Conservation (phyloP, 2,113 vertebrate genomes). For the Pitta sordida region DNA sequence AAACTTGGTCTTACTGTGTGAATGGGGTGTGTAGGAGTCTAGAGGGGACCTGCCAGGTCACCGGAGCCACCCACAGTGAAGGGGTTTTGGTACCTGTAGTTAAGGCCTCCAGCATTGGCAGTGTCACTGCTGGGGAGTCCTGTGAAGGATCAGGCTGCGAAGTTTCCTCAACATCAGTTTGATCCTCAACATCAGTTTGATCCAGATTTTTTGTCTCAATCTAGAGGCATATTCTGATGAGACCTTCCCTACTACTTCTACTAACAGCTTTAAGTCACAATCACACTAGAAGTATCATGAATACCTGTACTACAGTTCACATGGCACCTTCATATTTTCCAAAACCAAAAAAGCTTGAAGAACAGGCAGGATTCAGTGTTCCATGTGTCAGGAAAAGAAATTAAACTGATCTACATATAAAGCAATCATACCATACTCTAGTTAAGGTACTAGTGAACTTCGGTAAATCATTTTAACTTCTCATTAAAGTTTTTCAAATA, state of each 20-base stretch:
- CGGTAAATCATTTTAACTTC: background rate
- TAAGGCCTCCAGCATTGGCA: background rate
- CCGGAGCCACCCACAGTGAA: rapidly evolving
- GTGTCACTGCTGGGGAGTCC: background rate
- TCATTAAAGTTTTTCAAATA: background rate
- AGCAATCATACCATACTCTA: background rate
- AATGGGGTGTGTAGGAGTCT: background rate
- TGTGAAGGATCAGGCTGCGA: background rate
- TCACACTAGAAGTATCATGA: background rate
- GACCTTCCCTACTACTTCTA: background rate
- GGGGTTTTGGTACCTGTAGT: background rate
- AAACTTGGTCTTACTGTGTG: background rate
- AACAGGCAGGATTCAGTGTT: background rate
- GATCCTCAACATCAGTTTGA: background rate
- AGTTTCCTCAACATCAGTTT: background rate
- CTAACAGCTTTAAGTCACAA: background rate
- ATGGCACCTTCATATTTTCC: background rate
- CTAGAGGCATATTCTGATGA: background rate
- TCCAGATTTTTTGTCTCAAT: background rate
- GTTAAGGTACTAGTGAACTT: background rate
- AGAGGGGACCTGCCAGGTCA: background rate
- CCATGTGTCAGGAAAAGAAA: background rate
- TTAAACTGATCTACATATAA: background rate
- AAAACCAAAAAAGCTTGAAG: background rate
- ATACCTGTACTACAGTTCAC: background rate